phyloP scores from a whole-genome alignment of 2,797 vertebrate species.

The Sarcophilus harrisii region DNA sequence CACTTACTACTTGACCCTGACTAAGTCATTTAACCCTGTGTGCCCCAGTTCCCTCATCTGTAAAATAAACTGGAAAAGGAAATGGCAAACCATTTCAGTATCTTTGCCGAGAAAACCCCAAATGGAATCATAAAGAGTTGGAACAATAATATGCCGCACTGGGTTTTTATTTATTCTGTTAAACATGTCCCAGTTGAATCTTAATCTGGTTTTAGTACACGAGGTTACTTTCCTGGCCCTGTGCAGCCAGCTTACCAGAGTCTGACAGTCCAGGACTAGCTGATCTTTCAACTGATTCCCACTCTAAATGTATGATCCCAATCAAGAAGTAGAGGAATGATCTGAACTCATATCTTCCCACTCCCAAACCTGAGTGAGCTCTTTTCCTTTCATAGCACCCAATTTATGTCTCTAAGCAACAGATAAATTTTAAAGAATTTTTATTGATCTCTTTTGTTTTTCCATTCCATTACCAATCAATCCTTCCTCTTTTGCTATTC shows the following conservation, averaged over 20 bases:
- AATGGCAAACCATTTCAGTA: background rate
- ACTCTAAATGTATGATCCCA: background rate
- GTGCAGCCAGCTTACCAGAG: background rate
- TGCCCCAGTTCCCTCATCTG: background rate
- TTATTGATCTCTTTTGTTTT: background rate
- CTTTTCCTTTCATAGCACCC: background rate
- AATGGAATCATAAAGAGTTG: background rate
- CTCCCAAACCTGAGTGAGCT: background rate
- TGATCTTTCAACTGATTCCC: background rate
- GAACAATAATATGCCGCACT: background rate
- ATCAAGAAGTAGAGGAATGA: background rate
- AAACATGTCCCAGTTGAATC: background rate
- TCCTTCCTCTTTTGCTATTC: background rate
- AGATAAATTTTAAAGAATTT: background rate
- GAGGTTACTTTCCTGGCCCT: background rate
- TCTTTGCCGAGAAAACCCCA: background rate
- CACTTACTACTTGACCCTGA: too few species aligned
- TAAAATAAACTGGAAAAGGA: background rate
- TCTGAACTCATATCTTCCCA: background rate
- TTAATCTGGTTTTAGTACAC: background rate
- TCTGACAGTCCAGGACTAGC: background rate
- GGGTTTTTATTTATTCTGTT: background rate
- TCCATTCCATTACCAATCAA: background rate
- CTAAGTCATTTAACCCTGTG: background rate
- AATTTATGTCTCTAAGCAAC: background rate